Evolutionary conservation across 2,797 vertebrate species (phyloP).

Genomic region (Mus spretus): DNA sequence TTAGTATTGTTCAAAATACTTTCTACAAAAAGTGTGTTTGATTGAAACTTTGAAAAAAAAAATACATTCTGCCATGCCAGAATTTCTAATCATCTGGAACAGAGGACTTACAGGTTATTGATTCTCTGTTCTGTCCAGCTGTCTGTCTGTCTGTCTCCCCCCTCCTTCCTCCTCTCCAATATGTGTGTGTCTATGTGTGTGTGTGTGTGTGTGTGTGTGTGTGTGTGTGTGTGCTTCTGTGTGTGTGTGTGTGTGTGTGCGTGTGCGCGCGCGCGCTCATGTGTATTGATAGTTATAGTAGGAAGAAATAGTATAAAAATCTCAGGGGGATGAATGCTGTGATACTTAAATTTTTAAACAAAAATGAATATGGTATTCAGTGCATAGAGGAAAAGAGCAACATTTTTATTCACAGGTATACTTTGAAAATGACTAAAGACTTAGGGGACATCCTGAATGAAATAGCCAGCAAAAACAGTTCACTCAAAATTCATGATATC

Average conservation of each 20-base stretch:
- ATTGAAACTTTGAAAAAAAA: background rate
- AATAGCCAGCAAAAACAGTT: background rate
- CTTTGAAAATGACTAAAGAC: background rate
- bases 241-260: no score
- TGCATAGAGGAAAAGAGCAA: background rate
- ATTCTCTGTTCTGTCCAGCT: background rate
- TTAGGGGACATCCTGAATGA: background rate
- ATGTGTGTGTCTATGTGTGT: no score
- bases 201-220: no score
- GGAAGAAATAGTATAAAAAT: background rate
- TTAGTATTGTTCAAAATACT: slow-evolving; percentile 10
- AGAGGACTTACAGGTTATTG: background rate
- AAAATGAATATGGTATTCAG: background rate
- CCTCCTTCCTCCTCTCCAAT: no score
- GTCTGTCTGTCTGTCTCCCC: background rate
- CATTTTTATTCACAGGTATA: background rate
- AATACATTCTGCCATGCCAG: background rate
- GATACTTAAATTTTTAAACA: background rate
- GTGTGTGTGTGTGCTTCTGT: no score
- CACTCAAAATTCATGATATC: background rate
- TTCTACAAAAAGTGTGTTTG: background rate
- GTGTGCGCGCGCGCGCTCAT: no score
- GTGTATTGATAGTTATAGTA: background rate
- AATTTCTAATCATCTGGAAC: background rate
- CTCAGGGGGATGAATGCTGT: background rate